Percentiles rank a stretch among this genome's conserved stretches.
phyloP scores from a whole-genome alignment of 2,888 invertebrate genomes.

The Acleris holmiana region DNA sequence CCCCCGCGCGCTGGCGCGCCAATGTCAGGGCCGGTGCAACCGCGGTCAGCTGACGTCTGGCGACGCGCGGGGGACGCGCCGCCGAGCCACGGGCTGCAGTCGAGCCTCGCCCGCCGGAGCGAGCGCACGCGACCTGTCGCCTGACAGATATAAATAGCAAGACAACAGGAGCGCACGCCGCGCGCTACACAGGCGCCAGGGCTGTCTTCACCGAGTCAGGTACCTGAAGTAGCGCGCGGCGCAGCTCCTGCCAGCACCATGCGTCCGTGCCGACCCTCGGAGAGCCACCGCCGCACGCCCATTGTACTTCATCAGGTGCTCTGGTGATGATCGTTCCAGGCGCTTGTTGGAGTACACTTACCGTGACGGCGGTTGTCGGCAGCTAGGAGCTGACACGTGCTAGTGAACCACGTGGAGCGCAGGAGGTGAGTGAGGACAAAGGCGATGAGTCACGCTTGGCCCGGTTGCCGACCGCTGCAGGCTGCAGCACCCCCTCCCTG shows the following conservation, averaged over 20 bases:
- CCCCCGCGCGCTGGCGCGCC: slow-evolving; percentile 77
- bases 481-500: slow-evolving; percentile 60
- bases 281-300: slow-evolving; percentile 92
- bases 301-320: slow-evolving; percentile 99
- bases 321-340: slow-evolving; percentile 96
- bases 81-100: slow-evolving; percentile 72
- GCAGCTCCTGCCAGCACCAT: slow-evolving; percentile 77
- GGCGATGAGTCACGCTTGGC: slow-evolving; percentile 73
- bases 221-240: slow-evolving; percentile 99
- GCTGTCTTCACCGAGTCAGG: slow-evolving; percentile 94
- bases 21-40: slow-evolving; percentile 84
- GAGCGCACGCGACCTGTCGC: slow-evolving; percentile 62
- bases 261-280: slow-evolving; percentile 42
- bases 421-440: slow-evolving; percentile 39
- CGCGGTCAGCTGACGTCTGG: slow-evolving; percentile 84
- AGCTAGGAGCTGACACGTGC: slow-evolving; percentile 40
- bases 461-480: slow-evolving; percentile 72
- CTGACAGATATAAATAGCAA: slow-evolving; percentile 67
- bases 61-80: slow-evolving; percentile 78
- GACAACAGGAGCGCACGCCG: slow-evolving; percentile 74
- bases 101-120: slow-evolving; percentile 66
- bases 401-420: slow-evolving; percentile 34
- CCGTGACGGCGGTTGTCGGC: slow-evolving; percentile 89
- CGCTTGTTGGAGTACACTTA: slow-evolving; percentile 99
- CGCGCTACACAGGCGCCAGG: slow-evolving; percentile 96